Base-by-base conservation (phyloP, 2,113 vertebrate species). In the Microcebus lehilahytsara region DNA sequence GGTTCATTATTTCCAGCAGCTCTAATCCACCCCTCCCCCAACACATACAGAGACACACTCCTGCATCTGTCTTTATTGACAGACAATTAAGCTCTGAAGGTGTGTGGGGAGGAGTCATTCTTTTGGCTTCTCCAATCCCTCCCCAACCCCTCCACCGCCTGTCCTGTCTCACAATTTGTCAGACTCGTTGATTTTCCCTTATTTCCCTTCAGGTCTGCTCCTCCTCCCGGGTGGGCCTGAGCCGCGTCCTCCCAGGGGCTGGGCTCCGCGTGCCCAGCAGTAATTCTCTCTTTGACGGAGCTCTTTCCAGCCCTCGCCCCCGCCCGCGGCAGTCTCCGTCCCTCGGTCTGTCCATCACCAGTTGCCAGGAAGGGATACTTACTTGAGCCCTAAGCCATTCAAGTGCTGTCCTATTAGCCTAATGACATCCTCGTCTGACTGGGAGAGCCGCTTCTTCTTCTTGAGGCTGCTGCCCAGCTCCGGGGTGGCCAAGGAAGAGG, bases 361-460 rank as follows among this genome's bases (percentile, higher is more conserved):
- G 74, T 94, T 40, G 84, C 92, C 84, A 27, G 80, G 6, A 9
- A 75, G 37, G 62, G 93, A 42, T 81, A 99, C 99, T 99, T 99
- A 99, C 99, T 99, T 99, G 97, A 99, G 99, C 96, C 99, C 99
- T 75, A 99, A 96, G 85, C 99, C 99, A 97, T 99, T 99, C 75
- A 99, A 98, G 99, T 99, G 99, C 96, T 99, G 99, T 96, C 99
- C 99, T 94, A 99, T 99, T 62, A 99, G 99, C 96, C 99, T 96
- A 98, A 99, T 99, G 96, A 99, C 99, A 95, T 99, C 99, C 98
- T 99, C 99, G 88, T 99, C 99, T 1, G 98, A 99, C 98, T 99
- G 99, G 78, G 99, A 99, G 93, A 99, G 99, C 12, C 99, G 98
- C 97, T 99, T 99, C 98, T 99, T 99, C 98, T 99, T 99, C 98